Conservation (phyloP, 2,888 invertebrate species). For the Eulithis testata region DNA sequence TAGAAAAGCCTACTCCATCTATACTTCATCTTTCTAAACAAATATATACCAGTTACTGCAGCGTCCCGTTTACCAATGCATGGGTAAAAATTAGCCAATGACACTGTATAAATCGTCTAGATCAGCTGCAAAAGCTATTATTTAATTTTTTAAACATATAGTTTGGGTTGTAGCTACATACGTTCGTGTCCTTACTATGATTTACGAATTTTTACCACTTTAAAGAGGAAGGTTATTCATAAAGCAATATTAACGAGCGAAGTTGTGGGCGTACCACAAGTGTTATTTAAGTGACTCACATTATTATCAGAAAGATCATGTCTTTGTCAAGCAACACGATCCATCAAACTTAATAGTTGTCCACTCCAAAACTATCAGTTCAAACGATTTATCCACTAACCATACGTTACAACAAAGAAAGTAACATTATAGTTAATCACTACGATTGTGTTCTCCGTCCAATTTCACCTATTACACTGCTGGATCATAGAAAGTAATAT, state of each 20-base stretch:
- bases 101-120: too few species aligned
- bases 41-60: too few species aligned
- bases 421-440: constrained; percentile 54
- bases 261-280: background rate
- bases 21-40: too few species aligned
- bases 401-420: constrained; percentile 51
- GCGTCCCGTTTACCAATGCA: too few species aligned
- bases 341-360: constrained; percentile 38
- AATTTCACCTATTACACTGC: constrained; percentile 55
- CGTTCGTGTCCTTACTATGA: background rate
- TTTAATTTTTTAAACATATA: too few species aligned
- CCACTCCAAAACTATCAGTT: constrained; percentile 35
- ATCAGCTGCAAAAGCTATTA: too few species aligned
- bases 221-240: background rate
- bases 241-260: background rate
- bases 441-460: constrained; percentile 35
- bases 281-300: constrained; percentile 12
- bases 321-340: constrained; percentile 19
- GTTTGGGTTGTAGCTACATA: too few species aligned
- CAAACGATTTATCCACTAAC: constrained; percentile 41
- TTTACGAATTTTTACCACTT: too few species aligned
- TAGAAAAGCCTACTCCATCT: too few species aligned
- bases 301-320: constrained; percentile 18
- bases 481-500: constrained; percentile 10
- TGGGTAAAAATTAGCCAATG: too few species aligned